Evolutionary conservation across 2,888 invertebrate species (phyloP), one percentile per base, ranked within the genome.

Genomic region (Synanthedon vespiformis): DNA sequence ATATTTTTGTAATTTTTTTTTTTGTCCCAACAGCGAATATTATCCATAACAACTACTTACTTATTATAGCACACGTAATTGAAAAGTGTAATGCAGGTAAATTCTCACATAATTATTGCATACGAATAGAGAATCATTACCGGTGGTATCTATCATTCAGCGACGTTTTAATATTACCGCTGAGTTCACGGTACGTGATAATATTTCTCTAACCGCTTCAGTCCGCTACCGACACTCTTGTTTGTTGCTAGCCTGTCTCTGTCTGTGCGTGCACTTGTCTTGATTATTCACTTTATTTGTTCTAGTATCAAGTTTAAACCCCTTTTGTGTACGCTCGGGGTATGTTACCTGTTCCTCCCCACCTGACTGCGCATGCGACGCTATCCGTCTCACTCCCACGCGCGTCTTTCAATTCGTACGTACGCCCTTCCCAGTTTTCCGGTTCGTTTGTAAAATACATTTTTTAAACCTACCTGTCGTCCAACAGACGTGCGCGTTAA

Each of bases 381-480:
- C 58, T 62, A 53, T 55, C 64, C 60, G 59, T 75, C 70, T 61
- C 74, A 64, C 65, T 72, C 70, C 67, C 74, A 68, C 69, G 61
- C 63, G 58, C 55, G 57, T 52, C 51, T 53, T 51, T 51, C 51
- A 56, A 63, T 63, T 62, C 67, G 64, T 61, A 65, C 67, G 64
- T 61, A 65, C 63, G 63, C 63, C 66, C 68, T 61, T 68, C 71
- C 70, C 61, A 64, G 62, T 65, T 64, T 71, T 68, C 66, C 65
- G 65, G 63, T 74, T 34, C 34, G 34, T 34, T 48, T 48, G 14
- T 16, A 8, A 14, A 48, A 16, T 48, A n/a, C n/a, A 48, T 48
- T 72, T 78, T 78, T 74, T 67, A 62, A 73, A 65, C 66, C 60
- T 70, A 74, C 72, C 75, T 70, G 67, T 57, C 58, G 60, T 54